Evolutionary conservation across 2,113 vertebrate genomes (phyloP).

Genomic region (Malurus alboscapulatus): DNA sequence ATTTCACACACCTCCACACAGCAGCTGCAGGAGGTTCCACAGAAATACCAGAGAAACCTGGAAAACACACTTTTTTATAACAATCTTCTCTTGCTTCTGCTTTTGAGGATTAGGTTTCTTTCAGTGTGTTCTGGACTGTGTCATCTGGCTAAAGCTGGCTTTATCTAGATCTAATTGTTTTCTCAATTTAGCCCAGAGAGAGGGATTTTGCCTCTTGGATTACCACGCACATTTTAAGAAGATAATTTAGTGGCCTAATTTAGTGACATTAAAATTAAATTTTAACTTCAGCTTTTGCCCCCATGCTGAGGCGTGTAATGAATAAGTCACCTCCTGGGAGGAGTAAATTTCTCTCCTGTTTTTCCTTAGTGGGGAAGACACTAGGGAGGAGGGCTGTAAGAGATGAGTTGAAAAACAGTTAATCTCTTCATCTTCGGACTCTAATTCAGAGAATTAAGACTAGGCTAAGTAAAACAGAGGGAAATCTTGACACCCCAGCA

Average conservation of each 20-base stretch:
- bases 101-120: constrained; percentile 39
- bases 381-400: not conserved
- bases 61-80: not conserved
- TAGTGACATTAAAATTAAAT: constrained; percentile 46
- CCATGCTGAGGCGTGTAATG: not conserved
- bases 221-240: constrained; percentile 26
- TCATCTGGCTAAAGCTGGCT: constrained; percentile 21
- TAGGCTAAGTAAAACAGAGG: not conserved
- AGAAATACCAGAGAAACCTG: not conserved
- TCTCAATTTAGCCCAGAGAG: constrained; percentile 55
- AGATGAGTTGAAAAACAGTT: not conserved
- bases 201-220: constrained; percentile 53
- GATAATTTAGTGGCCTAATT: constrained; percentile 36
- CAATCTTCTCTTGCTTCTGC: not conserved
- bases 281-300: not conserved
- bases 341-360: not conserved
- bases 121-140: constrained; percentile 3
- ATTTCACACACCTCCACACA: not conserved
- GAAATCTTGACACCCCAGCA: not conserved
- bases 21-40: not conserved
- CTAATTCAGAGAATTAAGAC: not conserved
- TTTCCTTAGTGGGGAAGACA: constrained; percentile 2
- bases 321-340: not conserved
- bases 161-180: constrained; percentile 39
- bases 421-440: not conserved